Conservation (phyloP, 2,113 vertebrate species). For the Chionomys nivalis region DNA sequence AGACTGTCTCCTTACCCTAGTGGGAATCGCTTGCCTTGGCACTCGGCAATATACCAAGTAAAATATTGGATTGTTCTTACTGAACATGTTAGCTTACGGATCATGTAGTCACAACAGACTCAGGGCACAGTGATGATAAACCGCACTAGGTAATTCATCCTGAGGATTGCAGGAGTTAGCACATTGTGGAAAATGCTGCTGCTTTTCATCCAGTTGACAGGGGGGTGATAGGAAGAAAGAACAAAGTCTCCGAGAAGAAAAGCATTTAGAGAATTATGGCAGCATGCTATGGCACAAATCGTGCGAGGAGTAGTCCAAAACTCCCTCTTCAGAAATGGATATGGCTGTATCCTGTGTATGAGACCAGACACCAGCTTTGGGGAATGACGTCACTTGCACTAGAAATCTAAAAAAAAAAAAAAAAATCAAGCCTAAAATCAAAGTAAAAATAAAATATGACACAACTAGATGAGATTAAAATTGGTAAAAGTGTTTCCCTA, state of each 20-base stretch:
- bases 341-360: rapidly evolving
- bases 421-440: not conserved
- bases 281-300: not conserved
- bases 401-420: not conserved
- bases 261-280: not conserved
- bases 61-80: not conserved
- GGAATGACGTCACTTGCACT: not conserved
- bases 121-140: not conserved
- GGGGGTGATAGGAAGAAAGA: not conserved
- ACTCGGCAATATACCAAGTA: not conserved
- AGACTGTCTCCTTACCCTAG: not conserved
- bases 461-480: not conserved
- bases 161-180: too few relatives aligned
- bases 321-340: not conserved
- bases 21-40: not conserved
- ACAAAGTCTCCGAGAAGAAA: not conserved
- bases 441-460: not conserved
- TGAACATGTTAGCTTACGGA: not conserved
- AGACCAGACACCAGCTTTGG: not conserved
- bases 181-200: not conserved
- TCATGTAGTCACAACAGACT: not conserved
- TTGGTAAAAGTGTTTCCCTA: not conserved
- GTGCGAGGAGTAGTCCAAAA: not conserved
- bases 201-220: not conserved
- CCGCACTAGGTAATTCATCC: not conserved